Evolutionary conservation across 2,113 vertebrate species (phyloP).

Genomic region (Boulengeromyrus knoepffleri): DNA sequence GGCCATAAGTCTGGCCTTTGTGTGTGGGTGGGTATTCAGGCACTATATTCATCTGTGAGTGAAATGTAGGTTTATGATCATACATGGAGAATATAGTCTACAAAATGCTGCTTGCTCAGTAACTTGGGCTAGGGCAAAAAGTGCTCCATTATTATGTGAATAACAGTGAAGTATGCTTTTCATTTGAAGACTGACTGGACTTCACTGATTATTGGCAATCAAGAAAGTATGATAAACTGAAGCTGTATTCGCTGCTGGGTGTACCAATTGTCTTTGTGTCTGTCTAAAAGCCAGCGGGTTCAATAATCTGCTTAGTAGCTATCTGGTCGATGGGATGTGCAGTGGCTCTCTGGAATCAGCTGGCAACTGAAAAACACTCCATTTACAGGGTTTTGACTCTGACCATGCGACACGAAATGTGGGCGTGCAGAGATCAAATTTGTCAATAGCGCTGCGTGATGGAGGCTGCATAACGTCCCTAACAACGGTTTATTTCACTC

Average conservation of each 20-base stretch:
- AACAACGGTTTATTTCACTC: constrained; percentile 52
- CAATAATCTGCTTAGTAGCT: neutral
- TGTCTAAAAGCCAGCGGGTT: neutral
- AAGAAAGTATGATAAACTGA: neutral
- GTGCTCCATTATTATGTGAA: neutral
- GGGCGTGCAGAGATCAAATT: neutral
- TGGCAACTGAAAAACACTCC: neutral
- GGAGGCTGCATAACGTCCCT: constrained; percentile 14
- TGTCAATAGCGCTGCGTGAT: neutral
- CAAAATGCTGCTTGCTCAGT: neutral
- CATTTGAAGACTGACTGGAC: neutral
- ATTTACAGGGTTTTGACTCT: neutral
- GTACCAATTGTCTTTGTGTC: neutral
- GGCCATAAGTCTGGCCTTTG: neutral
- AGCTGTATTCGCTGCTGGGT: neutral
- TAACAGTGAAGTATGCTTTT: neutral
- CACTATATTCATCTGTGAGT: neutral
- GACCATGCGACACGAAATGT: neutral
- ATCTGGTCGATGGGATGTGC: constrained; percentile 19
- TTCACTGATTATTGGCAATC: neutral
- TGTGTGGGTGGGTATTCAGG: neutral
- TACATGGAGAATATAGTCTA: neutral
- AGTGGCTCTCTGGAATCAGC: constrained; percentile 20
- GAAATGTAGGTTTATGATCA: neutral
- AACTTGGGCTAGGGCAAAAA: neutral